These are phyloP conservation scores for Drosophila acutilabella DNA, from an alignment of 2,888 invertebrate species.

Conservation along the genomic window DNA sequence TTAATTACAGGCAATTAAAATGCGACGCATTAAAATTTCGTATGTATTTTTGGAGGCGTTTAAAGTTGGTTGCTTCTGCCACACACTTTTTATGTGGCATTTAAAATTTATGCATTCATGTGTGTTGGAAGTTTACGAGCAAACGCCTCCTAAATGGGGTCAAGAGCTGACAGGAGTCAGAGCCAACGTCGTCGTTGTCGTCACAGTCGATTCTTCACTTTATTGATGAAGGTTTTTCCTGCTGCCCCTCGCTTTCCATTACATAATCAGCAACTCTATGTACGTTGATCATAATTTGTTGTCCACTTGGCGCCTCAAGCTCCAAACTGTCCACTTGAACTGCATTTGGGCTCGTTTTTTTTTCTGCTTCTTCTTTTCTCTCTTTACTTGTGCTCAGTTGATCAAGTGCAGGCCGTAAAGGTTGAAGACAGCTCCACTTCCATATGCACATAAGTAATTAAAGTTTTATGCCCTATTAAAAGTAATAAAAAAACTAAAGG, in stretches of 20 bases:
- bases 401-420: constrained; percentile 70
- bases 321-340: constrained; percentile 67
- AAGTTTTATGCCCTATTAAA: constrained; percentile 42
- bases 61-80: constrained; percentile 7
- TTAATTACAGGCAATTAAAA: constrained; percentile 76
- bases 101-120: constrained; percentile 37
- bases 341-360: constrained; percentile 53
- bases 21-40: constrained; percentile 59
- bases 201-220: constrained; percentile 43
- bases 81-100: constrained; percentile 11
- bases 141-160: constrained; percentile 55
- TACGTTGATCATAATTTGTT: constrained; percentile 58
- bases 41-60: constrained; percentile 33
- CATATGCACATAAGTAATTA: constrained; percentile 62
- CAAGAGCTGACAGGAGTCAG: constrained; percentile 64
- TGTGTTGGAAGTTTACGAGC: constrained; percentile 31
- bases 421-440: constrained; percentile 66
- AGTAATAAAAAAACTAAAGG: background rate
- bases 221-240: constrained; percentile 37
- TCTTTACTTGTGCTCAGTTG: constrained; percentile 34
- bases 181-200: background rate
- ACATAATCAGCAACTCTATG: constrained; percentile 47
- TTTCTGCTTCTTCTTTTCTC: constrained; percentile 12
- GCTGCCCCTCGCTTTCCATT: constrained; percentile 46
- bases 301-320: constrained; percentile 66